Percentiles rank a stretch among this genome's conserved stretches.
These are phyloP conservation scores for Pterocles gutturalis DNA, from an alignment of 2,113 vertebrate genomes.

Conservation along the genomic window DNA sequence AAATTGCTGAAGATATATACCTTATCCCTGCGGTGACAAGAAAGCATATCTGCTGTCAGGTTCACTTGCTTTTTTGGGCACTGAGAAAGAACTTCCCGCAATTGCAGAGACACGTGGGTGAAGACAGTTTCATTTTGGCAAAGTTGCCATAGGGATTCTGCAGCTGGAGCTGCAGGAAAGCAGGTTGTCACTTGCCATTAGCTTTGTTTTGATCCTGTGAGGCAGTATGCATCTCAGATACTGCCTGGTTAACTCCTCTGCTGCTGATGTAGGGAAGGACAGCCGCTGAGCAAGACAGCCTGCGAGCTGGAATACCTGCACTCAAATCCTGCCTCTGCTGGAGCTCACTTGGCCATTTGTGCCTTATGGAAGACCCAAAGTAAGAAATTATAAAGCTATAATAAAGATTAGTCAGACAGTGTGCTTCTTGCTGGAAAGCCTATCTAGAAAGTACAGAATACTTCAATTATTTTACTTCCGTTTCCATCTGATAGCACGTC, in stretches of 20 bases:
- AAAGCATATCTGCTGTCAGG: not conserved
- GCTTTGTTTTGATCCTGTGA: not conserved
- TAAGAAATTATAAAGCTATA: not conserved
- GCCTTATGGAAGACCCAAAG: not conserved
- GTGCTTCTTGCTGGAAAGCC: not conserved
- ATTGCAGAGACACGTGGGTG: not conserved
- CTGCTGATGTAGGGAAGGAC: not conserved
- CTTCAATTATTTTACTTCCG: not conserved
- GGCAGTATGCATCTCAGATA: not conserved
- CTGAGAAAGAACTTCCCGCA: not conserved
- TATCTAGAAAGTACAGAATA: not conserved
- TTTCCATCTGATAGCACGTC: not conserved
- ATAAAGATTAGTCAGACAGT: not conserved
- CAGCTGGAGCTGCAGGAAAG: slow-evolving; percentile 42
- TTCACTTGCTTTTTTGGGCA: not conserved
- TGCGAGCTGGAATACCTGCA: not conserved
- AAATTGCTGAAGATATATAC: not conserved
- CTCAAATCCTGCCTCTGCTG: not conserved
- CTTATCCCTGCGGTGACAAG: not conserved
- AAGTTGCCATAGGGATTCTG: slow-evolving; percentile 52
- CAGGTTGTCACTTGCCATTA: slow-evolving; percentile 42
- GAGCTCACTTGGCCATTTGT: not conserved
- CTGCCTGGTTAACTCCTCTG: not conserved
- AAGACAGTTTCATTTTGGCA: slow-evolving; percentile 35
- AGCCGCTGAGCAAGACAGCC: not conserved